Percentiles rank a stretch among this genome's conserved stretches.
Conservation (phyloP, 2,888 invertebrate species). For the Platycheirus rosarum region DNA sequence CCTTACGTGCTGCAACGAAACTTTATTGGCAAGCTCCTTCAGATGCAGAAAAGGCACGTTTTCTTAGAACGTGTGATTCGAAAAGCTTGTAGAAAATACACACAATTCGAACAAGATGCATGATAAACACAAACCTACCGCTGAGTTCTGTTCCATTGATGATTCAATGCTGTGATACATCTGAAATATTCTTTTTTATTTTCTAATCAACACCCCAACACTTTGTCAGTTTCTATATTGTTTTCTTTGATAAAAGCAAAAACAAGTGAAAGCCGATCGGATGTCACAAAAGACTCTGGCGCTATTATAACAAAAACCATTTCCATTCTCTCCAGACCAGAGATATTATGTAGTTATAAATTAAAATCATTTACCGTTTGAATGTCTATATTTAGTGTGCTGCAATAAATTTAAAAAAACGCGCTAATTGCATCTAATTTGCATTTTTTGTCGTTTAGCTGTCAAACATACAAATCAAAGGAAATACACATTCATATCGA, state of each 20-base stretch:
- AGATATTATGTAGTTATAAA: constrained; percentile 7
- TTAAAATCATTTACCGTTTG: constrained; percentile 54
- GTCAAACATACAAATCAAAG: constrained; percentile 30
- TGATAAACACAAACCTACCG: constrained; percentile 30
- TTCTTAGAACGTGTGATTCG: constrained; percentile 62
- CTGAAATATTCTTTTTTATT: not conserved
- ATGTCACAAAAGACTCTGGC: not conserved
- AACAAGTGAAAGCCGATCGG: not conserved
- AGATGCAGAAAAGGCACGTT: constrained; percentile 39
- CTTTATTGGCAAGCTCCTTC: not conserved
- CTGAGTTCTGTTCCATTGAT: constrained; percentile 16
- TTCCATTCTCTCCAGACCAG: constrained; percentile 11
- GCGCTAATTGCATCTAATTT: constrained; percentile 68
- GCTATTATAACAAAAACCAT: constrained; percentile 4
- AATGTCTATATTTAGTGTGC: constrained; percentile 17
- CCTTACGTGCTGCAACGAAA: not conserved
- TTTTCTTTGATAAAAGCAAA: too few relatives aligned
- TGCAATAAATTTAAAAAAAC: constrained; percentile 38
- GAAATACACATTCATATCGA: constrained; percentile 5
- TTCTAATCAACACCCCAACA: constrained; percentile 10
- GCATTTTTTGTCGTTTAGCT: constrained; percentile 48
- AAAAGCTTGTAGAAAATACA: constrained; percentile 9
- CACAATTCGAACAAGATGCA: constrained; percentile 9
- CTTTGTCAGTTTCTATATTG: not conserved
- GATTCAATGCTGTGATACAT: constrained; percentile 36